Evolutionary conservation across 1,140 invertebrate species (phyloP).

Genomic region (Hycleus cichorii): DNA sequence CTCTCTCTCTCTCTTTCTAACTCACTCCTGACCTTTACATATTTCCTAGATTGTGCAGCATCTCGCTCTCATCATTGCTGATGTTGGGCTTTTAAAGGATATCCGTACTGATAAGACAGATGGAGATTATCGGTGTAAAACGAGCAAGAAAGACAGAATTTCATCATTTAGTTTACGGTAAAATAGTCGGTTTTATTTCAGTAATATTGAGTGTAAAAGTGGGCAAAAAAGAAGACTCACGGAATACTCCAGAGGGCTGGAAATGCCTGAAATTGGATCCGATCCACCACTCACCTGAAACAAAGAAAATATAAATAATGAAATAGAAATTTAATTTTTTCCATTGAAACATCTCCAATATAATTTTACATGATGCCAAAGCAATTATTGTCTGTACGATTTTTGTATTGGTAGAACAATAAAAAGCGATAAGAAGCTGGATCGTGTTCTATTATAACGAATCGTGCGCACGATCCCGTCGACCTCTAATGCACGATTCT

Average conservation of each 20-base stretch:
- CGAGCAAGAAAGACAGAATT: neutral
- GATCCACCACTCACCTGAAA: conserved; percentile 4
- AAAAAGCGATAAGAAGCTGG: conserved; percentile 9
- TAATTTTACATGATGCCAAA: neutral
- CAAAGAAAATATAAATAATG: neutral
- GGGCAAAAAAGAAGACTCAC: no score
- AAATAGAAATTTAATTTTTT: no score
- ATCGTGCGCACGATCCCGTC: conserved; percentile 10
- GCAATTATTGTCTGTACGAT: conserved; percentile 9
- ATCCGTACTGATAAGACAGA: conserved; percentile 10
- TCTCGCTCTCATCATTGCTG: neutral
- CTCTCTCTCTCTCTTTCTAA: no score
- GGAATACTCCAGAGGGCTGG: no score
- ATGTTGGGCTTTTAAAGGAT: conserved; percentile 2
- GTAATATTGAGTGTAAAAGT: no score
- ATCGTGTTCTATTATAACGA: conserved; percentile 9
- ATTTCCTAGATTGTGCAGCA: neutral
- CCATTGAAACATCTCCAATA: neutral
- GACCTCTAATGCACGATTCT: conserved; percentile 12
- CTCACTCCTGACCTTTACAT: no score
- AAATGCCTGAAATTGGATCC: no score
- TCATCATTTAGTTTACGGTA: no score
- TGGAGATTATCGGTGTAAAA: conserved; percentile 14
- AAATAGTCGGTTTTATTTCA: no score
- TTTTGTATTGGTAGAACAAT: neutral